Conservation (phyloP, 1,140 invertebrate genomes). For the Lasioglossum baleicum region DNA sequence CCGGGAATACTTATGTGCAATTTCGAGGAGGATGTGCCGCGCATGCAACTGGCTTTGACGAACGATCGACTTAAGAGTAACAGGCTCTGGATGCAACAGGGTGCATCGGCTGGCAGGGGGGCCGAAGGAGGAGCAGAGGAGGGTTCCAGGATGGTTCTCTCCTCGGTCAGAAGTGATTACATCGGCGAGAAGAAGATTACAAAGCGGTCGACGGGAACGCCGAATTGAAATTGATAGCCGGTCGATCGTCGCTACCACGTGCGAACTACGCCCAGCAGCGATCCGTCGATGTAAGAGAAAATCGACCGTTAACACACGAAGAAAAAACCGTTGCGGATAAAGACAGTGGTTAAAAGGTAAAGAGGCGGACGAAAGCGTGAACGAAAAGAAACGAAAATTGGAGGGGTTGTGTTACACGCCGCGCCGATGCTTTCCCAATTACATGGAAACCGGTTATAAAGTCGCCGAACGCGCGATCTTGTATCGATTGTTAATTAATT, state of each 20-base stretch:
- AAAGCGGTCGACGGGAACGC: constrained; percentile 44
- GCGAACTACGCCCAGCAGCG: constrained; percentile 29
- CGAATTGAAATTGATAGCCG: constrained; percentile 60
- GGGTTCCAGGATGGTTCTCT: constrained; percentile 9
- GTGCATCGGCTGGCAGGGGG: not conserved
- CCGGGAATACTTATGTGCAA: not conserved
- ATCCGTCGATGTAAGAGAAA: not conserved
- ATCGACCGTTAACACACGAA: constrained; percentile 12
- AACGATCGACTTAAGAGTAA: constrained; percentile 3
- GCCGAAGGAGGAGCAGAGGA: too few species aligned
- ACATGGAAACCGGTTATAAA: not conserved
- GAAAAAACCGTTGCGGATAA: constrained; percentile 13
- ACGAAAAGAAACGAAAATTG: not conserved
- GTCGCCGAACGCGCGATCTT: not conserved
- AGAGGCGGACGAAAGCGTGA: not conserved
- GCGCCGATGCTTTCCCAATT: not conserved
- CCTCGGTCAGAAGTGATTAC: constrained; percentile 37
- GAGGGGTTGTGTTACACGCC: not conserved
- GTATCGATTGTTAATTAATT: too few species aligned
- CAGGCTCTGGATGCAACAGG: not conserved
- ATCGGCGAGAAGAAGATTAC: constrained; percentile 52
- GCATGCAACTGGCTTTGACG: not conserved
- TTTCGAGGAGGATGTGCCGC: not conserved
- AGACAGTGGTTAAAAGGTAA: not conserved
- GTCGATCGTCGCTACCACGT: constrained; percentile 46